Conservation (phyloP, 1,140 invertebrate genomes). For the Bombus superbus region DNA sequence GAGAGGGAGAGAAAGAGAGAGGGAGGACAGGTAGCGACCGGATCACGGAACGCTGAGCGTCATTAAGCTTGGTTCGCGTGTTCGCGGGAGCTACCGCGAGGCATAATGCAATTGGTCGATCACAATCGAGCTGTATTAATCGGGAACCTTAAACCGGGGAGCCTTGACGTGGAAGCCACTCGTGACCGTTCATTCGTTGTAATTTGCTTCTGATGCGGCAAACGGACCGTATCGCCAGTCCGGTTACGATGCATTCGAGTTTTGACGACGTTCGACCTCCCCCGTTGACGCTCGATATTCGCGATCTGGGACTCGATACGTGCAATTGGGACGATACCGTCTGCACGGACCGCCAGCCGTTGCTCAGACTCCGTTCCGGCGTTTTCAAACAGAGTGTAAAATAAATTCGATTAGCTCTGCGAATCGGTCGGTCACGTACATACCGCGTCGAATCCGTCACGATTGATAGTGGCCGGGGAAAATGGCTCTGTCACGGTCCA, state of each 20-base stretch:
- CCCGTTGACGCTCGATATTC: neutral
- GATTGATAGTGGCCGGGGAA: constrained; percentile 60
- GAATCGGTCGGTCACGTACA: constrained; percentile 55
- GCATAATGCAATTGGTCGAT: constrained; percentile 42
- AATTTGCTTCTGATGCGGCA: constrained; percentile 62
- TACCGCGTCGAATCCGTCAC: constrained; percentile 65
- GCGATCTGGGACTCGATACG: constrained; percentile 23
- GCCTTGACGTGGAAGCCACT: constrained; percentile 43
- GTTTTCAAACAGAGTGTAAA: constrained; percentile 67
- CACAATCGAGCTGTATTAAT: constrained; percentile 41
- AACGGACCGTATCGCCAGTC: constrained; percentile 38
- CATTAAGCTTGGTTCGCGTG: constrained; percentile 35
- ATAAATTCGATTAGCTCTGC: constrained; percentile 68
- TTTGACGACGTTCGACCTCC: too few relatives aligned
- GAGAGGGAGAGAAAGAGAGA: neutral
- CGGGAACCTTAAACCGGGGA: constrained; percentile 47
- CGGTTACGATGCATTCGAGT: constrained; percentile 13
- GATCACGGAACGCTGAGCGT: constrained; percentile 38
- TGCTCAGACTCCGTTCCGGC: constrained; percentile 41
- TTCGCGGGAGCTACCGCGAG: constrained; percentile 18
- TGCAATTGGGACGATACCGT: constrained; percentile 29
- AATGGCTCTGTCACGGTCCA: constrained; percentile 57
- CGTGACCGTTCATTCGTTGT: constrained; percentile 59
- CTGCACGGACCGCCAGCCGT: neutral
- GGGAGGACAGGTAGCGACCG: neutral